Evolutionary conservation across 2,797 vertebrate genomes (phyloP).

Genomic region (Fistularia tabacaria): DNA sequence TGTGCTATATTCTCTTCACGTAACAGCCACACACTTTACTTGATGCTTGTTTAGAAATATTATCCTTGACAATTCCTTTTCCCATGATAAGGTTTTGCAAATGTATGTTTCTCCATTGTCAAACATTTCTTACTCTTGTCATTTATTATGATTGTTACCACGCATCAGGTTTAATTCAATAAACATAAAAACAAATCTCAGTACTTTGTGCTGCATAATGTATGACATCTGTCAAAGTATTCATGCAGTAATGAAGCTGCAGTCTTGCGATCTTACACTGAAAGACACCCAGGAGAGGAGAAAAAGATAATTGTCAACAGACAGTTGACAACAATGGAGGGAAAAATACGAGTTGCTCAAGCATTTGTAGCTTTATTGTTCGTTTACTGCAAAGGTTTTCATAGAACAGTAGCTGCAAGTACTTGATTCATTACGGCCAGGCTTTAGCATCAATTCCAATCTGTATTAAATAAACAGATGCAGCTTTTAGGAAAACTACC

Average conservation of each 20-base stretch:
- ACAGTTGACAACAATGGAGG: background rate
- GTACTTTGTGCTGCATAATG: constrained; percentile 76
- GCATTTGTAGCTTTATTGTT: too few relatives aligned
- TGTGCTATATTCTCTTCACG: constrained; percentile 55
- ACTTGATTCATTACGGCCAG: too few relatives aligned
- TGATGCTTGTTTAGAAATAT: constrained; percentile 52
- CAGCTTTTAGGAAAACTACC: too few relatives aligned
- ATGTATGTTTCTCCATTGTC: constrained; percentile 50
- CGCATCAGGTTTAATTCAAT: constrained; percentile 75
- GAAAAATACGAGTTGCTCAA: background rate
- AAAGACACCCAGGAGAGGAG: background rate
- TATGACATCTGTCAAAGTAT: background rate
- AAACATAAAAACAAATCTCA: constrained; percentile 70
- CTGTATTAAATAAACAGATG: too few relatives aligned
- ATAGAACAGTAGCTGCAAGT: too few relatives aligned
- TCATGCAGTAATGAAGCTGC: background rate
- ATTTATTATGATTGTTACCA: constrained; percentile 71
- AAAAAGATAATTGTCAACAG: background rate
- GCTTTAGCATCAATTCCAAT: too few relatives aligned
- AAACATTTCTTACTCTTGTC: constrained; percentile 39
- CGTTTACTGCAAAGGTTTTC: background rate
- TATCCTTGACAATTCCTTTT: constrained; percentile 51
- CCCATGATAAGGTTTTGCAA: constrained; percentile 39
- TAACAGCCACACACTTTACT: constrained; percentile 41
- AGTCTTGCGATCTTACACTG: background rate